phyloP scores from a whole-genome alignment of 2,888 invertebrate species.

The Galerucella pusilla region DNA sequence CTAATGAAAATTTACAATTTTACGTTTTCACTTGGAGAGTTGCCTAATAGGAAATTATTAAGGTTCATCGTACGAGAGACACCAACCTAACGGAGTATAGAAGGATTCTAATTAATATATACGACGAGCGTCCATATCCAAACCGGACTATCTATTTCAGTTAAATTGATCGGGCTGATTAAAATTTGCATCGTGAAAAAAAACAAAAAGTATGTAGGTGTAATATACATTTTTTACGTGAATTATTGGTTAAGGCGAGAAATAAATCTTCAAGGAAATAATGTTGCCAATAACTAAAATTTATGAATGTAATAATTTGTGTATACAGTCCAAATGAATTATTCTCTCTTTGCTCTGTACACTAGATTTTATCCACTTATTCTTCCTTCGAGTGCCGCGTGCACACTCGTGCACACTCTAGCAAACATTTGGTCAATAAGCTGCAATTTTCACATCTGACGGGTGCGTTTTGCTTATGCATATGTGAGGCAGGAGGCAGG shows the following conservation, averaged over 20 bases:
- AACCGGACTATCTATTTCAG: conserved; percentile 20
- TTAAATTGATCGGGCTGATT: conserved; percentile 7
- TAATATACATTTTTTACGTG: not conserved
- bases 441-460: too few relatives aligned
- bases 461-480: too few relatives aligned
- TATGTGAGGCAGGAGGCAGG: too few relatives aligned
- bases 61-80: conserved; percentile 41
- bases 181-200: conserved; percentile 1
- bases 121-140: not conserved
- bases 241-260: not conserved
- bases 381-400: too few relatives aligned
- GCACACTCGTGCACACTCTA: too few relatives aligned
- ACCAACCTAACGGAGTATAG: conserved; percentile 21
- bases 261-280: not conserved
- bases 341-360: too few relatives aligned
- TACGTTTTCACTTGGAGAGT: conserved; percentile 39
- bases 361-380: too few relatives aligned
- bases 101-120: conserved; percentile 35
- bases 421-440: too few relatives aligned
- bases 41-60: conserved; percentile 45
- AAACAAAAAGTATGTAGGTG: not conserved
- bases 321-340: too few relatives aligned
- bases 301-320: too few relatives aligned
- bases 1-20: conserved; percentile 48
- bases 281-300: too few relatives aligned